Evolutionary conservation across 1,140 invertebrate genomes (phyloP).

Genomic region (Megalopta genalis): DNA sequence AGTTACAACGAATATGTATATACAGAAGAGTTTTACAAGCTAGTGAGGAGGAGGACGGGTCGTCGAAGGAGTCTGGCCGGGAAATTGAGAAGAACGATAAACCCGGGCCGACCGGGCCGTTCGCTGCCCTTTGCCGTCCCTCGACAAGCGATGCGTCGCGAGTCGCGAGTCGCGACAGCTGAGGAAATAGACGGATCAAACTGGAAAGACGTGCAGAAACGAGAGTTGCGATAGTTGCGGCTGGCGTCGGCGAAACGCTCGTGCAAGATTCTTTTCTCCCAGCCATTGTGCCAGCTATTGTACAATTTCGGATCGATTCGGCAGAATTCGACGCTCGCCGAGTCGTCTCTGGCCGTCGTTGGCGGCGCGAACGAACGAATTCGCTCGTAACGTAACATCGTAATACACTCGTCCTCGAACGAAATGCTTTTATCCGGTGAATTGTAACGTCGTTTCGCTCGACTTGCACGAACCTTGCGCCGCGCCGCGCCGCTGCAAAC

Average conservation of each 20-base stretch:
- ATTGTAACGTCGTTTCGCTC: background rate
- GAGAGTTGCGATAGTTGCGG: constrained; percentile 10
- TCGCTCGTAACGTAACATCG: too few species aligned
- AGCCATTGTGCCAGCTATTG: too few species aligned
- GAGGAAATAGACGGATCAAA: constrained; percentile 2
- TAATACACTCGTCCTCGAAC: too few species aligned
- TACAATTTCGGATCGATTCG: too few species aligned
- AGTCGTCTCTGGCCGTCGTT: too few species aligned
- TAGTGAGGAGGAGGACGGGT: background rate
- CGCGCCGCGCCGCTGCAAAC: background rate
- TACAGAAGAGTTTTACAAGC: constrained; percentile 38
- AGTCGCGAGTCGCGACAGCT: constrained; percentile 10
- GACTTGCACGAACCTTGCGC: constrained; percentile 26
- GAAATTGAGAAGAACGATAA: background rate
- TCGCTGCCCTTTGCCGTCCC: constrained; percentile 3
- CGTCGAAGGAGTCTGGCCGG: too few species aligned
- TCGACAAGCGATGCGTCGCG: constrained; percentile 13
- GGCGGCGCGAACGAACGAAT: too few species aligned
- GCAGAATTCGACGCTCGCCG: too few species aligned
- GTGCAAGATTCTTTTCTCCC: constrained; percentile 11
- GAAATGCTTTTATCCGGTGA: too few species aligned
- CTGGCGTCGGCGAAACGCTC: constrained; percentile 3
- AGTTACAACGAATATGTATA: constrained; percentile 11
- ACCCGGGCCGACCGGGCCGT: background rate
- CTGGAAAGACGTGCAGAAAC: constrained; percentile 22